Conservation (phyloP, 2,888 invertebrate species). For the Ctenicera cuprea region DNA sequence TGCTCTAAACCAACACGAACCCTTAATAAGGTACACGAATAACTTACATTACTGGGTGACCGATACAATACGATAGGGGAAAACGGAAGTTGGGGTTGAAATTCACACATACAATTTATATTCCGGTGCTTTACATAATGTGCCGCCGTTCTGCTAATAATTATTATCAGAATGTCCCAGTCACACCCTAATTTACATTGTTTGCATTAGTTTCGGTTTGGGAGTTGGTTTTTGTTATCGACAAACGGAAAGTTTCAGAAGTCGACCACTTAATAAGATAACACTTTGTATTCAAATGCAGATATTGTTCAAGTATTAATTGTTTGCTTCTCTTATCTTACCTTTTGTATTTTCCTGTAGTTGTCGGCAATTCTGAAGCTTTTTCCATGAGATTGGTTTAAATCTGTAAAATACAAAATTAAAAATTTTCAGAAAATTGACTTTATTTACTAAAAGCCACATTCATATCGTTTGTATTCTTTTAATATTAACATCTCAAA, state of each 20-base stretch:
- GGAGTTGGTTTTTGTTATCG: conserved; percentile 10
- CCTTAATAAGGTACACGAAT: conserved; percentile 9
- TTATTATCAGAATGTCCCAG: conserved; percentile 10
- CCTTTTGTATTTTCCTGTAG: not conserved
- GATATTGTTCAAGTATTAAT: too few species aligned
- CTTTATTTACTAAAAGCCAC: too few species aligned
- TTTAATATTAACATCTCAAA: too few species aligned
- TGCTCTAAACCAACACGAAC: not conserved
- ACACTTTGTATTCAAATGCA: not conserved
- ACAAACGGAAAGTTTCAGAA: conserved; percentile 15
- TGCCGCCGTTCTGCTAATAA: conserved; percentile 5
- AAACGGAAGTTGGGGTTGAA: not conserved
- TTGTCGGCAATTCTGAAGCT: too few species aligned
- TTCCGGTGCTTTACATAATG: not conserved
- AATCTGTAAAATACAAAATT: too few species aligned
- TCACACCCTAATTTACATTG: conserved; percentile 31
- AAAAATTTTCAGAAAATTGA: too few species aligned
- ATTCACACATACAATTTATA: conserved; percentile 9
- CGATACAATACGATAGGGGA: conserved; percentile 2
- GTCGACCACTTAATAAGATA: not conserved
- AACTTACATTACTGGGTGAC: not conserved
- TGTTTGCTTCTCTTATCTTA: not conserved
- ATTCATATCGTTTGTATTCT: too few species aligned
- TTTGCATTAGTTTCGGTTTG: conserved; percentile 24
- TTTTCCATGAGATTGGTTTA: too few species aligned